phyloP scores from a whole-genome alignment of 2,797 vertebrate genomes.

The Eupleurogrammus muticus region DNA sequence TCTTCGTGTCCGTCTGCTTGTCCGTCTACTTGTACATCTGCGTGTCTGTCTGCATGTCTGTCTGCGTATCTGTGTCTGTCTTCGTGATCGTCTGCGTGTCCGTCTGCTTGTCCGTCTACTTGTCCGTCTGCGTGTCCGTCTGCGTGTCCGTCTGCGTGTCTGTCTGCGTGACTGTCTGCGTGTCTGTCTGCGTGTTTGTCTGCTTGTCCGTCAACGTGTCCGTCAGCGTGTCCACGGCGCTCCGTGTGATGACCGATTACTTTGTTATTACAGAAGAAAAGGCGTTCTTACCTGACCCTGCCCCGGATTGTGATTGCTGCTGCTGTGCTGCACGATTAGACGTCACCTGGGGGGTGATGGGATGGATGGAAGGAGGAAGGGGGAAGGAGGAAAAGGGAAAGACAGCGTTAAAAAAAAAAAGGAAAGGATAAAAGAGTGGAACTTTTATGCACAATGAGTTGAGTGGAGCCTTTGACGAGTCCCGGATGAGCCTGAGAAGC shows the following conservation, averaged over 20 bases:
- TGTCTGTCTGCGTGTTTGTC: no score
- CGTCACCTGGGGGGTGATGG: constrained; percentile 84
- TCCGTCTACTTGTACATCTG: constrained; percentile 39
- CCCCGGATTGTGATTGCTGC: constrained; percentile 78
- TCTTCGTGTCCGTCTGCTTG: constrained; percentile 39
- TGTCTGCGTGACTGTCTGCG: constrained; percentile 37
- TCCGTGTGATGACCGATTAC: constrained; percentile 20
- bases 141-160: constrained; percentile 30
- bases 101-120: constrained; percentile 25
- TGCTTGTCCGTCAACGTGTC: constrained; percentile 38
- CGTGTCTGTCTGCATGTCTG: constrained; percentile 31
- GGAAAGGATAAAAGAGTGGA: constrained; percentile 35
- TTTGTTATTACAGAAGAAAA: constrained; percentile 17
- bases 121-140: constrained; percentile 43
- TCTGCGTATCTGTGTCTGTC: no score
- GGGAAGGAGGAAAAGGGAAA: constrained; percentile 6
- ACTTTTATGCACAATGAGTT: constrained; percentile 57
- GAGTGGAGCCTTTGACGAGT: constrained; percentile 51
- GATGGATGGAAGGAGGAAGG: constrained; percentile 9
- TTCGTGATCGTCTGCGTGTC: constrained; percentile 36
- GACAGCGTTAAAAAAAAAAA: constrained; percentile 32
- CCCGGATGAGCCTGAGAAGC: constrained; percentile 32
- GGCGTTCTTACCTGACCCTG: constrained; percentile 75
- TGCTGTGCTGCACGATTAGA: constrained; percentile 89
- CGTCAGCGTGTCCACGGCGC: constrained; percentile 18